Base-by-base conservation (phyloP, 2,888 invertebrate genomes). In the Neuroscelio doddi region DNA sequence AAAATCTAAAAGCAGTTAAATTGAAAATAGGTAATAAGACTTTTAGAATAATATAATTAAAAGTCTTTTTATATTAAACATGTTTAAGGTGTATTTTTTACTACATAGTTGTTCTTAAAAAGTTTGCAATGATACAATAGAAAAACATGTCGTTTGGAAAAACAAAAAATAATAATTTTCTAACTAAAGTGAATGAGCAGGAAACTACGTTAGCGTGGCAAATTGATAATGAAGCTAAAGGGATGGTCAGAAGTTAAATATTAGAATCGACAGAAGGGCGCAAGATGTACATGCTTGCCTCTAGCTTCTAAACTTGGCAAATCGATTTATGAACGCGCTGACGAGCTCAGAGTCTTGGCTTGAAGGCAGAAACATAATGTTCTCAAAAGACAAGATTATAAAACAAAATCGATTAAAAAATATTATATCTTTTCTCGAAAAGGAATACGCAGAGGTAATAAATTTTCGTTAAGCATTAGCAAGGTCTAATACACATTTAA, bases 281-380 rank as follows among this genome's bases (percentile, higher is more conserved):
- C 32, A 14, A 14, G 45, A 42, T 41, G 27, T 38, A 49, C 45
- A 51, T 42, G 53, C 63, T 68, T 64, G 62, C 42, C 56, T 66
- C 69, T 68, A 72, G 68, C 70, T 68, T 64, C 70, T 59, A 64
- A 72, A 72, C 68, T 69, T 63, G 46, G 64, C 68, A 78, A 82
- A 81, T 80, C 75, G 73, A 71, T 80, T 82, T 79, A 80, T 76
- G 76, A 79, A 80, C 75, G 73, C 70, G 65, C 69, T 71, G 72
- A 71, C 69, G 77, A 72, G 58, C 68, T 50, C 67, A 71, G 77
- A 80, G 77, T 78, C 74, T 78, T 77, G 71, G 55, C 73, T 72
- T 68, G 51, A 44, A 65, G 73, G 72, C 69, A 44, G 39, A 44
- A 65, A 59, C 68, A 42, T 38, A 53, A 62, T 51, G 59, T 64